Evolutionary conservation across 53 echinoderm and acorn worm genomes (phyloP).

Genomic region (Hippasteria phrygiana): DNA sequence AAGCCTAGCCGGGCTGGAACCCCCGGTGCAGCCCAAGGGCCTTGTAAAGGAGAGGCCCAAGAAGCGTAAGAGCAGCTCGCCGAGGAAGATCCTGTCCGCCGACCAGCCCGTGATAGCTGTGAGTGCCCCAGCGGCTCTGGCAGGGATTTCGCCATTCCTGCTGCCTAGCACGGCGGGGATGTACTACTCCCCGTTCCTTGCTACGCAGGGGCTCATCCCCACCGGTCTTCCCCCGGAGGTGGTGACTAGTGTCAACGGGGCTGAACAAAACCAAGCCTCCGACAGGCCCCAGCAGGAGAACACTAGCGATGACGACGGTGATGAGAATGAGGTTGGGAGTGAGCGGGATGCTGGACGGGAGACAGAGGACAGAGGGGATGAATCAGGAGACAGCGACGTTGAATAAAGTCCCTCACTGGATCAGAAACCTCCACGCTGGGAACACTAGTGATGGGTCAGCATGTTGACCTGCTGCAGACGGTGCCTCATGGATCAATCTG

Average conservation of each 20-base stretch:
- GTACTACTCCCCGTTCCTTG: conserved; percentile 88
- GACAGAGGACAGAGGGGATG: neutral
- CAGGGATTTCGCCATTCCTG: conserved; percentile 85
- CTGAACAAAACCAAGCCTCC: neutral
- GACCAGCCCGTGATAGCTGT: conserved; percentile 28
- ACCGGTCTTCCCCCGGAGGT: conserved; percentile 9
- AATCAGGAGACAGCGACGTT: conserved; percentile 21
- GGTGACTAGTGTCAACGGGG: conserved; percentile 9
- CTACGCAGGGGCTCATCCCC: conserved; percentile 67
- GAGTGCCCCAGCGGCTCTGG: conserved; percentile 8
- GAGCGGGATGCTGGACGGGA: neutral
- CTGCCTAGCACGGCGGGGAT: conserved; percentile 87
- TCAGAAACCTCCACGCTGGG: neutral
- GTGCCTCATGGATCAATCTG: too few species aligned
- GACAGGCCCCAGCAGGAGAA: neutral
- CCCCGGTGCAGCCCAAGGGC: neutral
- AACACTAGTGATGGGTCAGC: neutral
- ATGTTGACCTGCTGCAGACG: neutral
- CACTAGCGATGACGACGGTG: neutral
- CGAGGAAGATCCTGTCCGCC: conserved; percentile 47
- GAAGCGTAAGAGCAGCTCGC: conserved; percentile 46
- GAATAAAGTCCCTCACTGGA: neutral
- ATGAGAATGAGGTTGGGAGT: neutral
- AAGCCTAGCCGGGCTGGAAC: conserved; percentile 35
- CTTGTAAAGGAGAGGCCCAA: conserved; percentile 48